Base-by-base conservation (phyloP, 2,113 vertebrate genomes). In the Microcebus ravelobensis region DNA sequence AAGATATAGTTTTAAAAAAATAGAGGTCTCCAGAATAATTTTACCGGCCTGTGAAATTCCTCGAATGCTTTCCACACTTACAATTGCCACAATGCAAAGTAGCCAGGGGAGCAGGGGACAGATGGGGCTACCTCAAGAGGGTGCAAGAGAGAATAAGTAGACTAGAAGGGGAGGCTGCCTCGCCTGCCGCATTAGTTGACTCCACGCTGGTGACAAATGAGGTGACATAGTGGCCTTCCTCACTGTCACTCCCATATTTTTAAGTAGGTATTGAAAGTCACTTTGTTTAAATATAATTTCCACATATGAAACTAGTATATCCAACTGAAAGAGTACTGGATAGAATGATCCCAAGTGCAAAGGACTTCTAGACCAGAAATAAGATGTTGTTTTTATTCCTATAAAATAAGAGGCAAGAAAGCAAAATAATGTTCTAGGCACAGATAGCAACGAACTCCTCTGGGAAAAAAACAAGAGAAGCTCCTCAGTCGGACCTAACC, bases 401-500 rank as follows among this genome's bases (percentile, higher is more conserved):
- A 9, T 50, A 74, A 93, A 85, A 88, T 76, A 36, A 94, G 86
- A 94, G 85, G 34, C 34, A 63, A 71, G 45, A 81, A 94, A 92
- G 34, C 52, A 90, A 76, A 50, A 50, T 55, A 57, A 65, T 73
- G 45, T 71, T 80, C 36, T 50, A 76, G 34, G 31, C 70, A 29
- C 5, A 83, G n/a, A 74, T 12, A 45, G 42, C 48, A 39, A 80
- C 27, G 50, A 68, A 42, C 20, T 87, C 25, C n/a, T 95, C 50
- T 34, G 39, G 39, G 5, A 59, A 74, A 36, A 63, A 39, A 63
- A 20, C 5, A 48, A 29, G 34, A 77, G 63, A 76, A 83, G 17
- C 3, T 27, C 8, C 42, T 61, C 2, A 27, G 23, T 74, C 21
- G 45, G 4, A 21, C 21, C 21, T 57, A 73, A 57, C 8, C 20